These are phyloP conservation scores for Euleptes europaea DNA, from an alignment of 2,113 vertebrate species.

Conservation along the genomic window DNA sequence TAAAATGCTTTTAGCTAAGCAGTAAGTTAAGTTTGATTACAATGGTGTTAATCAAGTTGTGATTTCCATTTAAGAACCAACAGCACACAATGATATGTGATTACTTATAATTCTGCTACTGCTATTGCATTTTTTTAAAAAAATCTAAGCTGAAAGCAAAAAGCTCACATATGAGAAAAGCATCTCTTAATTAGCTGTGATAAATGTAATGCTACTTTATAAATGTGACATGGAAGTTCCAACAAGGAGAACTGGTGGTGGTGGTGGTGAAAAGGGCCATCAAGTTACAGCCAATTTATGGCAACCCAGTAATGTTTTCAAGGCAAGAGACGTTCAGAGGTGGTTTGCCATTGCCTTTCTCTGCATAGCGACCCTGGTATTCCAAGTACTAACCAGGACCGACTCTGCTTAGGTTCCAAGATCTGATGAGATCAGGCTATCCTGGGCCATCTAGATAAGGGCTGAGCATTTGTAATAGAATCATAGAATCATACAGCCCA, in stretches of 20 bases:
- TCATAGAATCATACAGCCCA: too few species aligned
- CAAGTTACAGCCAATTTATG: too few species aligned
- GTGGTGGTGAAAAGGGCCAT: too few species aligned
- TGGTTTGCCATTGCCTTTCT: too few species aligned
- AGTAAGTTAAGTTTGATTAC: constrained; percentile 26
- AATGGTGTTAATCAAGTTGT: constrained; percentile 39
- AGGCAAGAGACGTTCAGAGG: too few species aligned
- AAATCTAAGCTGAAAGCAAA: not conserved
- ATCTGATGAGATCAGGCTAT: too few species aligned
- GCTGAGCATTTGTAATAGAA: too few species aligned
- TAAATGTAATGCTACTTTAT: constrained; percentile 21
- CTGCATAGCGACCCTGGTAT: too few species aligned
- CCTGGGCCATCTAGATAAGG: too few species aligned
- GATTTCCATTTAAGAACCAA: constrained; percentile 40
- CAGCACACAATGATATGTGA: constrained; percentile 14
- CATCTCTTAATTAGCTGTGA: constrained; percentile 34
- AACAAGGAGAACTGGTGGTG: not conserved
- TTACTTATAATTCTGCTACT: constrained; percentile 43
- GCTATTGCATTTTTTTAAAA: not conserved
- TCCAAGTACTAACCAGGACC: too few species aligned
- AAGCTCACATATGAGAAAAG: not conserved
- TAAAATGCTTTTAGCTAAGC: constrained; percentile 45
- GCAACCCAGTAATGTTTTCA: too few species aligned
- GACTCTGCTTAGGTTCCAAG: too few species aligned
- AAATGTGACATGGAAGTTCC: constrained; percentile 19